phyloP scores from a whole-genome alignment of 2,888 invertebrate species.

The Myathropa florea region DNA sequence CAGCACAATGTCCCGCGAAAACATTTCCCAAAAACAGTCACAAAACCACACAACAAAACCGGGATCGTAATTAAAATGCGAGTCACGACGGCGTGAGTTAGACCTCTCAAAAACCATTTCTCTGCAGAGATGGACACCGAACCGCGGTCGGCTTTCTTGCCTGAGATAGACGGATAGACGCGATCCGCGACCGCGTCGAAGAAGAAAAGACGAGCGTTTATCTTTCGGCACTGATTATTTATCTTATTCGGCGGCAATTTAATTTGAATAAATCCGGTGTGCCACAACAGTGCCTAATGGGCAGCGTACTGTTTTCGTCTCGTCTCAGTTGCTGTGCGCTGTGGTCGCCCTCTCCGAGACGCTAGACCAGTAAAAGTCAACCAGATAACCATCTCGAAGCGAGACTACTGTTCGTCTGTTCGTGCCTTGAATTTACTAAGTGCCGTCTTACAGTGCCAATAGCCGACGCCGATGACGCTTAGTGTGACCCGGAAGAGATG shows the following conservation, averaged over 20 bases:
- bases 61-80: conserved; percentile 57
- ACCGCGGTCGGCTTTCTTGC: conserved; percentile 35
- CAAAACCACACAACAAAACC: conserved; percentile 45
- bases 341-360: neutral
- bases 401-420: conserved; percentile 20
- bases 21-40: conserved; percentile 50
- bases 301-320: conserved; percentile 36
- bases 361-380: conserved; percentile 1
- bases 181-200: neutral
- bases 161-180: conserved; percentile 24
- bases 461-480: conserved; percentile 12
- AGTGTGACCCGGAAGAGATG: conserved; percentile 64
- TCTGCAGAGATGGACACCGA: conserved; percentile 19
- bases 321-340: neutral
- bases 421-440: conserved; percentile 53
- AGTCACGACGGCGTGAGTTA: conserved; percentile 57
- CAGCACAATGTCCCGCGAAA: neutral
- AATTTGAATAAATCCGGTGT: conserved; percentile 67
- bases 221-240: conserved; percentile 51
- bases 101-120: conserved; percentile 48
- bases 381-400: conserved; percentile 32
- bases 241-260: conserved; percentile 59
- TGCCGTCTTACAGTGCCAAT: conserved; percentile 20
- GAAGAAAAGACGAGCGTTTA: conserved; percentile 9
- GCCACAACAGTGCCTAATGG: conserved; percentile 53